Conservation (phyloP, 2,888 invertebrate species). For the Boloria euphrosyne region DNA sequence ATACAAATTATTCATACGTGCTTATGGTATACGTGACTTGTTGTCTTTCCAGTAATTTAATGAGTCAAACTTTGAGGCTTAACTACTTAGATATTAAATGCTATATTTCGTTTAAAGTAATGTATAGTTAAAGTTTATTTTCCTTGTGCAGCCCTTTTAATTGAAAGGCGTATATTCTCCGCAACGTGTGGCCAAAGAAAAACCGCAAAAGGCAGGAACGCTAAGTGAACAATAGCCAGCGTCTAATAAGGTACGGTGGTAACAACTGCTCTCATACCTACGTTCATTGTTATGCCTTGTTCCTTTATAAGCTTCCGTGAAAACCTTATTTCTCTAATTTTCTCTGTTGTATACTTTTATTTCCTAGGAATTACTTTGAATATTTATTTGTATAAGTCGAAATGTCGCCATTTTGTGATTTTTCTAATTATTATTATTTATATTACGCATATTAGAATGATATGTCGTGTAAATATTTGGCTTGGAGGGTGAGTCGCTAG, state of each 20-base stretch:
- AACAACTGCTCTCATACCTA: constrained; percentile 31
- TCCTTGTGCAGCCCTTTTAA: constrained; percentile 53
- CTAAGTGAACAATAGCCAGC: constrained; percentile 57
- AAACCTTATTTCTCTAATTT: constrained; percentile 23
- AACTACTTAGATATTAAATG: constrained; percentile 14
- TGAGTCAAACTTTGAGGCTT: constrained; percentile 15
- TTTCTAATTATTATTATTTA: no score
- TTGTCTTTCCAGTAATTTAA: constrained; percentile 19
- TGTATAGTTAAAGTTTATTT: constrained; percentile 2
- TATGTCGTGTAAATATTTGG: no score
- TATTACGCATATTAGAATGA: no score
- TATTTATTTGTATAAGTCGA: no score
- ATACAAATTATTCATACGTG: constrained; percentile 25
- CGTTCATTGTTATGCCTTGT: constrained; percentile 29
- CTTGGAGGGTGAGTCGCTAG: no score
- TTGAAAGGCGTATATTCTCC: constrained; percentile 59
- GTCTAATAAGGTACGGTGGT: constrained; percentile 53
- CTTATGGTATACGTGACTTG: constrained; percentile 28
- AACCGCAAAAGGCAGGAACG: constrained; percentile 56
- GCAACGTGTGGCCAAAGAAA: constrained; percentile 58
- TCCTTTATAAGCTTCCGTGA: constrained; percentile 28
- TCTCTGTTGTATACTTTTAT: constrained; percentile 3
- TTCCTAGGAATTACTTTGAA: no score
- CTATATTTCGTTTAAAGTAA: background rate
- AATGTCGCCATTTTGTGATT: no score